phyloP scores from a whole-genome alignment of 92 coral and sea anemone species.

The Phenganax subtilis region DNA sequence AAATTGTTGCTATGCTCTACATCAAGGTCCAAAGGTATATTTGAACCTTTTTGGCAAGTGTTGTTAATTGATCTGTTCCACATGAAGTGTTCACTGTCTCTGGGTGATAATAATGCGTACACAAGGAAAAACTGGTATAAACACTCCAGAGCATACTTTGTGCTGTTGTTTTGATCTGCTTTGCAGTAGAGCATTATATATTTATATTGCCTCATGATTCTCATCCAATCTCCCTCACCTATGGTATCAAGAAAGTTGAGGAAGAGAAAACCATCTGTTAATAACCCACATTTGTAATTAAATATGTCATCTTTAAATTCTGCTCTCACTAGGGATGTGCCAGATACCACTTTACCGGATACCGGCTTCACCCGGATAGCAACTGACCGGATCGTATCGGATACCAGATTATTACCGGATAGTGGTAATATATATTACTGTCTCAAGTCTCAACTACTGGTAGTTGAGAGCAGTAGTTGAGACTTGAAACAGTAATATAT shows the following conservation, averaged over 20 bases:
- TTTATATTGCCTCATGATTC: conserved; percentile 46
- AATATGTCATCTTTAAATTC: conserved; percentile 28
- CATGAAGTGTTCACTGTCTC: conserved; percentile 48
- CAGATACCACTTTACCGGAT: too few species aligned
- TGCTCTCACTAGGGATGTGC: too few species aligned
- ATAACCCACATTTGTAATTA: conserved; percentile 40
- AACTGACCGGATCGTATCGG: too few species aligned
- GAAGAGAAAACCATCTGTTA: conserved; percentile 43
- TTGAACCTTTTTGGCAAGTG: conserved; percentile 32
- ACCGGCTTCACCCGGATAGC: too few species aligned
- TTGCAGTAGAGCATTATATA: conserved; percentile 43
- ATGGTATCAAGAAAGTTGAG: conserved; percentile 41
- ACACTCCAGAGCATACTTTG: conserved; percentile 40
- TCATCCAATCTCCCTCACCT: conserved; percentile 48
- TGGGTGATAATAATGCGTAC: too few species aligned
- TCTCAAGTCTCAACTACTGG: too few species aligned
- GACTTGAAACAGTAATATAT: too few species aligned
- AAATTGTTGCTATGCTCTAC: too few species aligned
- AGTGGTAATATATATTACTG: too few species aligned
- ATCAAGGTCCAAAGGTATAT: too few species aligned
- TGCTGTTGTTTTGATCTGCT: conserved; percentile 44
- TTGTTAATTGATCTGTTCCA: conserved; percentile 62
- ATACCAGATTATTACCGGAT: too few species aligned
- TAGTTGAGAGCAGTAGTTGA: too few species aligned
- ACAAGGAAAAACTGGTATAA: conserved; percentile 53